Evolutionary conservation across 2,797 vertebrate genomes (phyloP), one percentile per base, ranked within the genome.

Genomic region (Rousettus madagascariensis): DNA sequence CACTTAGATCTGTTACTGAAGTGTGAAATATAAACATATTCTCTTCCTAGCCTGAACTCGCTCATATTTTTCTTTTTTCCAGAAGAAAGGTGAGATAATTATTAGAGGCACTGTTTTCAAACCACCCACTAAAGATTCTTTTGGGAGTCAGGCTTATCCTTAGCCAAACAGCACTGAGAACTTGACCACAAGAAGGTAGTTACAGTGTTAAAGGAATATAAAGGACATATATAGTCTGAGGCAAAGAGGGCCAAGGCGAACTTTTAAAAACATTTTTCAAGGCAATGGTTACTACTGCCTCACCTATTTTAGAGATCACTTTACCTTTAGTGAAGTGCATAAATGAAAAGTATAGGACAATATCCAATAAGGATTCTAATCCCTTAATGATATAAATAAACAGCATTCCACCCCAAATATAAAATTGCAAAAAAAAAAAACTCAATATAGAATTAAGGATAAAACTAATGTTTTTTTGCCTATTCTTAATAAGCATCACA

Each of bases 41-140:
- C 20, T 94, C 16, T 90, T 36, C 68, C 55, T 90, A 65, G 75
- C 49, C 57, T 94, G 63, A 86, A 72, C 24, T 82, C 19, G 85
- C 19, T 86, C 15, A 41, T 20, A 53, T 72, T 94, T 80, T 80
- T 75, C 46, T 53, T 86, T 87, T 93, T 69, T 36, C 71, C 43
- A 80, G 74, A 51, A 51, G 33, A 93, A 63, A 63, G 33, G 19
- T 90, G 55, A 90, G 59, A 63, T 93, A 57, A 82, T 88, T 84
- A 75, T 41, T 88, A 91, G 38, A 91, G 22, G 26, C 30, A 28
- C 69, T 93, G 41, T 82, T 97, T 94, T 91, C 84, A 85, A 68
- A 72, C 19, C 28, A 82, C 17, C 53, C 49, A 82, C 19, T 59
- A 78, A 89, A 91, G 79, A 72, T 74, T 79, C 66, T 57, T 4